These are phyloP conservation scores for Isotomurus palustris DNA, from an alignment of 2,888 invertebrate species.

Conservation along the genomic window DNA sequence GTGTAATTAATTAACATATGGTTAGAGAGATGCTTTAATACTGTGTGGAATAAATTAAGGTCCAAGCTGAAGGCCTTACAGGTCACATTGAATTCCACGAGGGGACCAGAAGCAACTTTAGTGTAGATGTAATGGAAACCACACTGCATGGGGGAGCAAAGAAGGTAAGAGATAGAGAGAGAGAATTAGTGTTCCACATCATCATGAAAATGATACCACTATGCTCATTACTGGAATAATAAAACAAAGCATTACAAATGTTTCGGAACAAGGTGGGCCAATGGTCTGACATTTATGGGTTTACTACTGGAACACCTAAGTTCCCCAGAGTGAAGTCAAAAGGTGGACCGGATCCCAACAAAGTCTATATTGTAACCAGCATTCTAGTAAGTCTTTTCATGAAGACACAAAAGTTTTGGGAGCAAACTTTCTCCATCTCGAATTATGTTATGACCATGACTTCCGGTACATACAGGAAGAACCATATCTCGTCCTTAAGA, in stretches of 20 bases:
- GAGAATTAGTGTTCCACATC: not conserved
- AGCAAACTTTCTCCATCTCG: not conserved
- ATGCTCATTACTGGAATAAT: not conserved
- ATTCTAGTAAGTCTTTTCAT: slow-evolving; percentile 60
- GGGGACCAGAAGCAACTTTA: slow-evolving; percentile 80
- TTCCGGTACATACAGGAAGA: slow-evolving; percentile 62
- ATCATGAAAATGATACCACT: not conserved
- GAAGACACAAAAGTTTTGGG: no score
- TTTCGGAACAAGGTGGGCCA: slow-evolving; percentile 30
- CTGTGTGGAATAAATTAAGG: slow-evolving; percentile 54
- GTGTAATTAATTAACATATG: not conserved
- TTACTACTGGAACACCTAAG: slow-evolving; percentile 28
- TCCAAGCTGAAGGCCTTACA: slow-evolving; percentile 82
- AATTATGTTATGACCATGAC: not conserved
- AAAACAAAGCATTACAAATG: not conserved
- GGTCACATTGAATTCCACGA: slow-evolving; percentile 87
- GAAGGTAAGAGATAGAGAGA: slow-evolving; percentile 27
- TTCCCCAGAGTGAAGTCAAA: slow-evolving; percentile 21
- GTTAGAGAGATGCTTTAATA: not conserved
- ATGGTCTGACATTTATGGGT: slow-evolving; percentile 39
- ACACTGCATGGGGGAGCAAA: slow-evolving; percentile 57
- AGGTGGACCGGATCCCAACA: slow-evolving; percentile 63
- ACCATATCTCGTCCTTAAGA: slow-evolving; percentile 76
- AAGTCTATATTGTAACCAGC: slow-evolving; percentile 80
- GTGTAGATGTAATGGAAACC: slow-evolving; percentile 86